These are phyloP conservation scores for Tiphia femorata DNA, from an alignment of 2,888 invertebrate species.

Conservation along the genomic window DNA sequence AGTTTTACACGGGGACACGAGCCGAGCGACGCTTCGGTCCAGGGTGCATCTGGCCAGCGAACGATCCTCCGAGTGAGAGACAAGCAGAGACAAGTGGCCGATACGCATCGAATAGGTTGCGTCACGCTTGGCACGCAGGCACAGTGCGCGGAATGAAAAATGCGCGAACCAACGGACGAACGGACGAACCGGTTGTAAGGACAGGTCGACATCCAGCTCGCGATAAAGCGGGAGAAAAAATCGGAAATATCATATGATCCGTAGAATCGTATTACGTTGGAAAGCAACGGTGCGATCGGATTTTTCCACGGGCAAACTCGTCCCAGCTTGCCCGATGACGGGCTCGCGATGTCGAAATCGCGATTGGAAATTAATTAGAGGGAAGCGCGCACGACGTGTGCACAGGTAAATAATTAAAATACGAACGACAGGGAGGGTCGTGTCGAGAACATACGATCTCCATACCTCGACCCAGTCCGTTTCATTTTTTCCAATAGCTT, in stretches of 20 bases:
- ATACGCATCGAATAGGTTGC: constrained; percentile 34
- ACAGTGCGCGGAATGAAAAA: constrained; percentile 34
- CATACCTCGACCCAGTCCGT: no score
- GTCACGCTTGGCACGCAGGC: constrained; percentile 35
- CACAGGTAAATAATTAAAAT: no score
- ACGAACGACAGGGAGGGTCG: no score
- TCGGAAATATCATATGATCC: constrained; percentile 25
- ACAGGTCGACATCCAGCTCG: constrained; percentile 33
- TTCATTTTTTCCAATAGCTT: no score
- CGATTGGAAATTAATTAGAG: no score
- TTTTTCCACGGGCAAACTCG: no score
- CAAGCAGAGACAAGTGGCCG: not conserved
- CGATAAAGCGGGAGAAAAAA: constrained; percentile 1
- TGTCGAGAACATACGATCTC: no score
- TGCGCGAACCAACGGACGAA: constrained; percentile 18
- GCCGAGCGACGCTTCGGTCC: constrained; percentile 26
- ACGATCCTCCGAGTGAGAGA: not conserved
- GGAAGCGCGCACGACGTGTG: no score
- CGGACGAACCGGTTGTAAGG: constrained; percentile 43
- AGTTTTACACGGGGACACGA: constrained; percentile 37
- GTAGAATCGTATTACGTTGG: constrained; percentile 27
- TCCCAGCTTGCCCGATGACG: no score
- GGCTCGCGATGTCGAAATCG: no score
- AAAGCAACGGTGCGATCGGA: no score
- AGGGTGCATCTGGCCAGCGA: constrained; percentile 40